Evolutionary conservation across 35 echinoderm and acorn worm genomes (phyloP), one percentile per base, ranked within the genome.

Genomic region (Amphiura filiformis): DNA sequence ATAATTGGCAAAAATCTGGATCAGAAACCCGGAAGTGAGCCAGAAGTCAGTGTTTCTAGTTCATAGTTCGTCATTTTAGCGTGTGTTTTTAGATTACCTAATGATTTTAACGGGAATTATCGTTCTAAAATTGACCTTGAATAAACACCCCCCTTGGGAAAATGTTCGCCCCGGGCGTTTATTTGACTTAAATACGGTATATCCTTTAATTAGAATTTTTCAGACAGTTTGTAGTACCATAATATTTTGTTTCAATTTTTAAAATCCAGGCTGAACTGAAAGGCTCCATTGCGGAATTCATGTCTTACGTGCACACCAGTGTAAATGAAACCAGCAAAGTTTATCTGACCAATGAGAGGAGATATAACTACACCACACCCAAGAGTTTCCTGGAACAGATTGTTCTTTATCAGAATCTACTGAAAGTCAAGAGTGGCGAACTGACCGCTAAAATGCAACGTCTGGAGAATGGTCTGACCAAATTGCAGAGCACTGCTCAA

Each of bases 301-400:
- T 99, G 96, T 85, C 96, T 20, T 99, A 88, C 39, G 96, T 99
- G 20, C 96, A 99, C 81, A 91, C 90, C 38, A 99, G 96, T 80
- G 96, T 99, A 20, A 99, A 99, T 30, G 96, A 99, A 17, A 93
- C 85, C 75, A 94, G 93, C 39, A 99, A 84, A 86, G n/a, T 83
- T 80, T 99, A 95, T 77, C 88, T 99, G 38, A n/a, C 52, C 77
- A 99, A 99, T 39, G 96, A 99, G 56, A 82, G 96, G 26, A 86
- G 93, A 33, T n/a, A 99, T 90, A 99, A 99, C 93, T 99, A 99
- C 89, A 99, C 96, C 86, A 99, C 96, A 13, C 96, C 96, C 0
- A 95, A 99, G 90, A n/a, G n/a, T n/a, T 99, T 99, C 80, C 83
- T 99, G 83, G 96, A 99, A 86, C 96, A 99, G 87, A 99, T 99